phyloP scores from a whole-genome alignment of 2,888 invertebrate species.

The Ellobium chinense region DNA sequence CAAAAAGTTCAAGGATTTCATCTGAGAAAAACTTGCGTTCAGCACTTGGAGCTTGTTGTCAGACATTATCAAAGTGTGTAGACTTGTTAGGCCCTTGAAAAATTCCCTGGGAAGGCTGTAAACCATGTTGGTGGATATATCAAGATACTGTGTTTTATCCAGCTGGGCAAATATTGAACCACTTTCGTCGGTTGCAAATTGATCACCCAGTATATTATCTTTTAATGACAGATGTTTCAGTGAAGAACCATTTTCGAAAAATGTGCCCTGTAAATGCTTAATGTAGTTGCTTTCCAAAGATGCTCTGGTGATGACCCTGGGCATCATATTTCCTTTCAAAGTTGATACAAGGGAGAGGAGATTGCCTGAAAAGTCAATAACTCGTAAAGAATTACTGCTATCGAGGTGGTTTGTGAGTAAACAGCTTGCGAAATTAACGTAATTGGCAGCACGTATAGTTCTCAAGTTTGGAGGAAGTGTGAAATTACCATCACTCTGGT shows the following conservation, averaged over 20 bases:
- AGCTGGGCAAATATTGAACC: neutral
- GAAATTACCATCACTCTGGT: neutral
- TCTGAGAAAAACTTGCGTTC: constrained; percentile 1
- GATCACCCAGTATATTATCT: constrained; percentile 5
- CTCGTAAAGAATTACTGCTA: neutral
- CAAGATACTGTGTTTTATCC: neutral
- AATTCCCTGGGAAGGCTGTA: constrained; percentile 1
- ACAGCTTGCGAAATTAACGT: neutral
- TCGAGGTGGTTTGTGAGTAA: neutral
- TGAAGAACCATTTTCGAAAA: neutral
- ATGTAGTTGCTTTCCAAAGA: neutral
- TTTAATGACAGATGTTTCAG: neutral
- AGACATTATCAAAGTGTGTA: neutral
- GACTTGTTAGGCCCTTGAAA: constrained; percentile 1
- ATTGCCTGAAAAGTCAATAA: constrained; percentile 7
- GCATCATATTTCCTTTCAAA: neutral
- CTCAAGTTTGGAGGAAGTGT: constrained; percentile 5
- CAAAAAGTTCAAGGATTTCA: neutral
- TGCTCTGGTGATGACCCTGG: neutral
- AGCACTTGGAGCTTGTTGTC: neutral
- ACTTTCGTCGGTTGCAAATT: neutral
- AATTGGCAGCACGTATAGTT: neutral
- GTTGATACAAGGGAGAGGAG: neutral
- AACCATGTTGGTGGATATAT: constrained; percentile 23
- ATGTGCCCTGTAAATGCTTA: neutral